Base-by-base conservation (phyloP, 2,888 invertebrate species). In the Morpho helenor region DNA sequence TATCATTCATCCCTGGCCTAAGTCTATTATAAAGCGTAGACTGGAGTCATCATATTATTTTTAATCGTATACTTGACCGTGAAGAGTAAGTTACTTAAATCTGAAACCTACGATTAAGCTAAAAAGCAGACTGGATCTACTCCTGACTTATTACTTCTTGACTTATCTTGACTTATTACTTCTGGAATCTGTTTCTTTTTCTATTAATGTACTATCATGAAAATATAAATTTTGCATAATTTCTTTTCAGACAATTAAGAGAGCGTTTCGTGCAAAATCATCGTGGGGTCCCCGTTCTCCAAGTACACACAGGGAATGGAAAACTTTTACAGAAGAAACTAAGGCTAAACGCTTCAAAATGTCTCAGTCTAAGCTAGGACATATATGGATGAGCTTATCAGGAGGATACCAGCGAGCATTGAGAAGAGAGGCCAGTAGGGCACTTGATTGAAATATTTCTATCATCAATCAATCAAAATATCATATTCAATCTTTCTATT, bases 201-300 rank as follows among this genome's bases (percentile, higher is more conserved):
- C 3, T 31, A 31, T 43, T 43, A 8, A 3, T n/a, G 42, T 43
- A 43, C 7, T 2, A 43, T 43, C 43, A 9, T 4, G 3, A 42
- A n/a, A n/a, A 4, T 43, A 43, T 9, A 43, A 9, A 9, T 43
- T 0, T 43, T n/a, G n/a, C 43, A 7, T 9, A 7, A 43, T 9
- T 43, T 47, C 52, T 61, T 66, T 80, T 66, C 81, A 92, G 93
- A 88, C 85, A 49, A 45, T 90, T 45, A 83, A 73, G 61, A 71
- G 71, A 39, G 68, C 92, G 0, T 87, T 92, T 73, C 67, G 73
- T 7, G 70, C 91, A 1, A 89, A 91, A 52, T 61, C 78, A 9
- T 80, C 91, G 6, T 95, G 95, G 95, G 94, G 95, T 0, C 95
- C 95, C 0, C 85, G 91, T 2, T 84, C 91, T 61, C 72, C 82